A percentile compares a stretch with the other conserved stretches of the same genome.
phyloP scores from a whole-genome alignment of 2,113 vertebrate genomes.

The Neotragus pygmaeus region DNA sequence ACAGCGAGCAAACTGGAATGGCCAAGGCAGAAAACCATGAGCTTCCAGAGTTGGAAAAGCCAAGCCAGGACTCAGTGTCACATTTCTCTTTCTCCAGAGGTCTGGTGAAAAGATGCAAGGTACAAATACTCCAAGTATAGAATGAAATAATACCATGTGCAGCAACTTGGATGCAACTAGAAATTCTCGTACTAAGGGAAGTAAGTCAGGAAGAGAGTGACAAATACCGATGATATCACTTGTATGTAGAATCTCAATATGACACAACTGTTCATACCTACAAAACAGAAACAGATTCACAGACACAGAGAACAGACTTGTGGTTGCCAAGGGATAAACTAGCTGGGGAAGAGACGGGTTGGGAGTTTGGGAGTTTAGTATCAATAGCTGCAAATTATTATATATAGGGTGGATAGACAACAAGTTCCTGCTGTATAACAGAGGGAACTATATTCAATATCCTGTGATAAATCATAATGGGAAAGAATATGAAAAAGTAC shows the following conservation, averaged over 20 bases:
- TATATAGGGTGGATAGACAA: background rate
- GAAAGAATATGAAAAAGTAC: background rate
- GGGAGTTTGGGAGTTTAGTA: background rate
- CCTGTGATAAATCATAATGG: background rate
- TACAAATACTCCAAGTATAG: background rate
- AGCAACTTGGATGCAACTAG: background rate
- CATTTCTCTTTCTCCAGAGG: background rate
- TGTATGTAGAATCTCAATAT: background rate
- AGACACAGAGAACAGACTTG: background rate
- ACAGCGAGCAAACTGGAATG: background rate
- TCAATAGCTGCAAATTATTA: background rate
- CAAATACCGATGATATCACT: background rate
- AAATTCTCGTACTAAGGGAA: background rate
- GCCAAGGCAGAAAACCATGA: background rate
- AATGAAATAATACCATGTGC: background rate
- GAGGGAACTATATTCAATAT: background rate
- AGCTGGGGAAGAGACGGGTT: background rate
- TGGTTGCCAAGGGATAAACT: background rate
- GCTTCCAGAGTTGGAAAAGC: background rate
- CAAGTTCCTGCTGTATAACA: background rate
- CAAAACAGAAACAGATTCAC: background rate
- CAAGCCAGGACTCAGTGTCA: no score
- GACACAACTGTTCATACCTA: background rate
- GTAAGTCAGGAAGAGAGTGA: background rate
- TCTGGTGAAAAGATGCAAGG: background rate